Percentiles rank a stretch among this genome's conserved stretches.
These are phyloP conservation scores for Gyrodactylus bullatarudis DNA, from an alignment of 1,140 invertebrate species.

Conservation along the genomic window DNA sequence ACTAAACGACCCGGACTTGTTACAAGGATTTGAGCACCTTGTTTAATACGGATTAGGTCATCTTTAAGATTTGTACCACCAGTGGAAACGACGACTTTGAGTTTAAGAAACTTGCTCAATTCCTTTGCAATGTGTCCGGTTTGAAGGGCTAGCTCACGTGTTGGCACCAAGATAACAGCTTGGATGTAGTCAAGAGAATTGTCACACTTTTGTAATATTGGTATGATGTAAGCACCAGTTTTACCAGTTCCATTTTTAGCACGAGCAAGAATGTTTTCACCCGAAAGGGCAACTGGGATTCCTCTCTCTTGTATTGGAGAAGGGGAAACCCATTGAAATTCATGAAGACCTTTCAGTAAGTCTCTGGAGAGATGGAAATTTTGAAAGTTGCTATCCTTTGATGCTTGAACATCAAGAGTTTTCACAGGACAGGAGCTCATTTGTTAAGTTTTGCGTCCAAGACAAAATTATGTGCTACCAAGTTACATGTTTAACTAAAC, in stretches of 20 bases:
- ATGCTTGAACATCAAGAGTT: background rate
- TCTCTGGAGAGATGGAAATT: background rate
- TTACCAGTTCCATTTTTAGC: conserved; percentile 76
- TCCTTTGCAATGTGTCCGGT: conserved; percentile 98
- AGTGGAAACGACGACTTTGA: conserved; percentile 76
- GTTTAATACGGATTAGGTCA: conserved; percentile 96
- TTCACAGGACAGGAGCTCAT: background rate
- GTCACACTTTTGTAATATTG: conserved; percentile 16
- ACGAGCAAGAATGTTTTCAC: conserved; percentile 65
- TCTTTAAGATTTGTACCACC: conserved; percentile 85
- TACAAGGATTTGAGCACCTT: conserved; percentile 81
- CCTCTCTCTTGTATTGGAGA: conserved; percentile 67
- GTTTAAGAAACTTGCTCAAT: conserved; percentile 40
- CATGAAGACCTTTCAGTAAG: background rate
- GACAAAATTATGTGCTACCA: background rate
- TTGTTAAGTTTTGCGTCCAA: background rate
- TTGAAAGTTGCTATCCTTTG: background rate
- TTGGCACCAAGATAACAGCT: conserved; percentile 77
- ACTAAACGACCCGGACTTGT: conserved; percentile 93
- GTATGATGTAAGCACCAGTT: conserved; percentile 61
- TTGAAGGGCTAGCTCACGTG: conserved; percentile 84
- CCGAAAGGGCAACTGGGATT: conserved; percentile 55
- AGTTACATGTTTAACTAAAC: background rate
- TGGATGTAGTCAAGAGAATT: conserved; percentile 29
- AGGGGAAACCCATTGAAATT: conserved; percentile 41